Base-by-base conservation (phyloP, 2,113 vertebrate species). In the Atrichornis clamosus region DNA sequence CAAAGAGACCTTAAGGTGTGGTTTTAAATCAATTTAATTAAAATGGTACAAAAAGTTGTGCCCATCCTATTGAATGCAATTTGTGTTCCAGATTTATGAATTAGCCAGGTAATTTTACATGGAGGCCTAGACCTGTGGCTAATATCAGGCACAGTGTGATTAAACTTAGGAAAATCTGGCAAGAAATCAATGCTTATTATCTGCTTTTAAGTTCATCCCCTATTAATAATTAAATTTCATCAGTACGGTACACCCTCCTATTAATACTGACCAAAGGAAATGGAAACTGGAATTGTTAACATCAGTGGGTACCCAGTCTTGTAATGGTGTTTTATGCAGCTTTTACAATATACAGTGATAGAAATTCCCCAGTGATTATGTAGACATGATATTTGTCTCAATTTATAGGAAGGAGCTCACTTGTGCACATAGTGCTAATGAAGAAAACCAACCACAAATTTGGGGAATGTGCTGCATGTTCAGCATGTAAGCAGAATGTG, bases 11-110 rank as follows among this genome's bases (percentile, higher is more conserved):
- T 76, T 10, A 70, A 67, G 35, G 39, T 78, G 24, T 59, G 35
- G 9, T 37, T 95, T 89, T 55, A 89, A 85, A 84, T 9, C 13
- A 74, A 24, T 74, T 86, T 77, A 68, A 94, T 85, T 92, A 62
- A 90, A 94, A 72, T 1, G 1, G 24, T 41, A 56, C 3, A 23
- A 79, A 24, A 89, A 87, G 33, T 47, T 68, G 65, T n/a, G 35
- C 16, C 73, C 24, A 44, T 64, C 22, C n/a, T 90, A 19, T 26
- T 46, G 49, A 30, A 68, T 30, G 13, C 3, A 9, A 70, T 91
- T 52, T 75, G 62, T 72, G 30, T 39, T 87, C 30, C 50, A 70
- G 52, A 47, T 44, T 83, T 23, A 42, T 19, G 24, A 79, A 72
- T 47, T 52, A 80, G 21, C 13, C 59, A 77, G 21, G 56, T 33